Base-by-base conservation (phyloP, 2,888 invertebrate genomes). In the Drosophila nr. perissopoda region DNA sequence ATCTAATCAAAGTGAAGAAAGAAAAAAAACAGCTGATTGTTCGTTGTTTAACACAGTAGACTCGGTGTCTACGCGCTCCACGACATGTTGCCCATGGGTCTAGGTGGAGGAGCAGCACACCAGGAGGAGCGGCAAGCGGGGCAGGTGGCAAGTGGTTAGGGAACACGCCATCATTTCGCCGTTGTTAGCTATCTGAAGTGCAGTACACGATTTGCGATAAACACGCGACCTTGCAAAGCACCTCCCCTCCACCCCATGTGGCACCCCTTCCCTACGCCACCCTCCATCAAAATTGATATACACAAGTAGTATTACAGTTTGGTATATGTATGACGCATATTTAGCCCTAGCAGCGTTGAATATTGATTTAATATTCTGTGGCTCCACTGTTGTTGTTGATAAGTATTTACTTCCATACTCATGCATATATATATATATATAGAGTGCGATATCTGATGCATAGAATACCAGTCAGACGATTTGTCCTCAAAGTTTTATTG, bases 271-370 rank as follows among this genome's bases (percentile, higher is more conserved):
- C 2, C 56, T 8, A 29, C 18, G 16, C 5, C 48, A 5, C 25
- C n/a, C 38, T 21, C 27, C 34, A 56, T 61, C 57, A 29, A 58
- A 34, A n/a, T 60, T 63, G 60, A 52, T 60, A 75, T 69, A 76
- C 68, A 70, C 42, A 73, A 56, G 53, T 29, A 52, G 53, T 29
- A 52, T 21, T 48, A 49, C 4, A 31, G 2, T 25, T 11, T 34
- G 36, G 53, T 25, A 51, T 66, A 66, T 58, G 67, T 58, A 69
- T 85, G 85, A 89, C 85, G 90, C 85, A 85, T 85, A 29, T 76
- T 85, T 80, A 74, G 83, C 86, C 83, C 73, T 86, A 83, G 90
- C 88, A 88, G 83, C 86, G 90, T 83, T 83, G 63, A 83, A 71
- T 85, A 85, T 85, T 90, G 85, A 85, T 85, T 85, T 85, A 85